phyloP scores from a whole-genome alignment of 2,797 vertebrate genomes.

The Pangasius krempfi region DNA sequence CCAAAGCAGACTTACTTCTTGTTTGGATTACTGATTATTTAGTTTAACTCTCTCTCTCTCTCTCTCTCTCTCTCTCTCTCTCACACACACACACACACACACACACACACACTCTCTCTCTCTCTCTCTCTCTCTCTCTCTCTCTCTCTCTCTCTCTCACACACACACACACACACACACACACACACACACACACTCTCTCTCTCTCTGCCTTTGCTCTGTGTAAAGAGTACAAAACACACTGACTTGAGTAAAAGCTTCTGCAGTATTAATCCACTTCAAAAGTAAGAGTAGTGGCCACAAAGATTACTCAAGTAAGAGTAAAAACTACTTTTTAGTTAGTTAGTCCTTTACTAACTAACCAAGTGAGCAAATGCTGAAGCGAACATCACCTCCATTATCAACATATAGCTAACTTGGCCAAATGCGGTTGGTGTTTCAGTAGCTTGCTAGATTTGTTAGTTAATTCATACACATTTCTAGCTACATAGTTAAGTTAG shows the following conservation, averaged over 20 bases:
- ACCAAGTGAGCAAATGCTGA: neutral
- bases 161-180: no score
- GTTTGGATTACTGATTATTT: constrained; percentile 25
- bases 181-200: no score
- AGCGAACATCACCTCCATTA: neutral
- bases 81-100: no score
- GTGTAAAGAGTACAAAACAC: neutral
- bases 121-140: constrained; percentile 8
- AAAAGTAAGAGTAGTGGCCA: neutral
- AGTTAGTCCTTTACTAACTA: neutral
- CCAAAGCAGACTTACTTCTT: neutral
- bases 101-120: neutral
- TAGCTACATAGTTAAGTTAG: neutral
- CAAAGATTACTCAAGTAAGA: neutral
- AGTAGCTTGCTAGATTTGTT: neutral
- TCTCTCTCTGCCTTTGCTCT: neutral
- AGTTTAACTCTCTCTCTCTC: constrained; percentile 14
- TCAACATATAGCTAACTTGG: neutral
- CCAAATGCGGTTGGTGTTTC: neutral
- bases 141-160: neutral
- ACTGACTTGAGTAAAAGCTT: neutral
- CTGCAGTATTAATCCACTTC: neutral
- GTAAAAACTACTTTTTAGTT: neutral
- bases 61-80: neutral
- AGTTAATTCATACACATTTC: neutral